Evolutionary conservation across 2,113 vertebrate genomes (phyloP).

Genomic region (Paratilapia polleni): DNA sequence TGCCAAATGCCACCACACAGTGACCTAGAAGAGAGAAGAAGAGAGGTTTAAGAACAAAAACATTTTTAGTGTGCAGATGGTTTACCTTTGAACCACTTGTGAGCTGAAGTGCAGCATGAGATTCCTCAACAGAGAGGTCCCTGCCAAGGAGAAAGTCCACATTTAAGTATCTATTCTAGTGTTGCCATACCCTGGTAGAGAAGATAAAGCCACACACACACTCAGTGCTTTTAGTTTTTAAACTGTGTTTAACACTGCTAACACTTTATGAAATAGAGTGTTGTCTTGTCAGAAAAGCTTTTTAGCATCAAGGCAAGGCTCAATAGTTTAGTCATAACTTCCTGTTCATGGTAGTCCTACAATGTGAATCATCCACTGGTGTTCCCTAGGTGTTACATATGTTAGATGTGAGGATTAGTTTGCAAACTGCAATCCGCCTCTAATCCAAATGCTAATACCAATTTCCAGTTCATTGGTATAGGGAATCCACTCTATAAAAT

Average conservation of each 20-base stretch:
- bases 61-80: slow-evolving; percentile 13
- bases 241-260: too few species aligned
- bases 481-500: neutral
- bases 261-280: neutral
- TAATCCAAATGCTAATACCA: neutral
- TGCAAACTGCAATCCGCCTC: neutral
- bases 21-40: neutral
- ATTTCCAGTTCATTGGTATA: neutral
- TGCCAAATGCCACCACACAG: slow-evolving; percentile 13
- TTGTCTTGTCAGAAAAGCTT: neutral
- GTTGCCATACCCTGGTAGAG: neutral
- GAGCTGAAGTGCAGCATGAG: slow-evolving; percentile 20
- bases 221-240: too few species aligned
- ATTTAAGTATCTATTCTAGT: neutral
- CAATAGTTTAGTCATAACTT: neutral
- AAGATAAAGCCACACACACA: neutral
- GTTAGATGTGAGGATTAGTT: too few species aligned
- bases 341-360: neutral
- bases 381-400: neutral
- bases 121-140: neutral
- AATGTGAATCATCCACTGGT: neutral
- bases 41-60: slow-evolving; percentile 8
- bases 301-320: neutral
- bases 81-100: slow-evolving; percentile 25
- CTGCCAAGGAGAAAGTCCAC: neutral